These are phyloP conservation scores for Hydrophis major DNA, from an alignment of 2,797 vertebrate species.

Conservation along the genomic window DNA sequence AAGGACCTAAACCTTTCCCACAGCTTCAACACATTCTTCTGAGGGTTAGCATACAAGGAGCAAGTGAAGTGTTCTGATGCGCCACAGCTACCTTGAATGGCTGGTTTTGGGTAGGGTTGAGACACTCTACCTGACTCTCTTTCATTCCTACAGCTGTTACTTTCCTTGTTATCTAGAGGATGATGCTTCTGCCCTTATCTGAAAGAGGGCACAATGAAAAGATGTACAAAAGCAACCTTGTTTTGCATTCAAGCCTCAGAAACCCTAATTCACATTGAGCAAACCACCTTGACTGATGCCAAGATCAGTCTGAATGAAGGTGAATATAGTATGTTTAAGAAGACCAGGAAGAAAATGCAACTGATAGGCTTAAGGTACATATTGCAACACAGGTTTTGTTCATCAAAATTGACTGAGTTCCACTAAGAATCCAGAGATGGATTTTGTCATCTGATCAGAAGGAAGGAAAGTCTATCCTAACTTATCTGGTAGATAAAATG, in stretches of 20 bases:
- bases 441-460: conserved; percentile 56
- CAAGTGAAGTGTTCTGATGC: not conserved
- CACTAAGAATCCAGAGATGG: conserved; percentile 23
- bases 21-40: not conserved
- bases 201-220: not conserved
- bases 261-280: not conserved
- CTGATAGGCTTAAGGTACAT: not conserved
- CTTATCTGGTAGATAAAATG: conserved; percentile 60
- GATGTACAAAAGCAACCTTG: not conserved
- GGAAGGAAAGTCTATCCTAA: conserved; percentile 60
- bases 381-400: not conserved
- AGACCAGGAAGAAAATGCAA: not conserved
- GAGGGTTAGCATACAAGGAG: not conserved
- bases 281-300: not conserved
- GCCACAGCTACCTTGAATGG: not conserved
- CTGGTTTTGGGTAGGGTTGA: not conserved
- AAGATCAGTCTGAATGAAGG: not conserved
- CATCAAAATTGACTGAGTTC: conserved; percentile 25
- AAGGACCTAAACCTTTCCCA: not conserved
- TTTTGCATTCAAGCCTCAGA: not conserved
- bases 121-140: not conserved
- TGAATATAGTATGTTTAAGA: not conserved
- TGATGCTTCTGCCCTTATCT: not conserved
- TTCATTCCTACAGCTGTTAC: not conserved
- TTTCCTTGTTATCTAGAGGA: not conserved